Base-by-base conservation (phyloP, 2,113 vertebrate species). In the Rissa tridactyla region DNA sequence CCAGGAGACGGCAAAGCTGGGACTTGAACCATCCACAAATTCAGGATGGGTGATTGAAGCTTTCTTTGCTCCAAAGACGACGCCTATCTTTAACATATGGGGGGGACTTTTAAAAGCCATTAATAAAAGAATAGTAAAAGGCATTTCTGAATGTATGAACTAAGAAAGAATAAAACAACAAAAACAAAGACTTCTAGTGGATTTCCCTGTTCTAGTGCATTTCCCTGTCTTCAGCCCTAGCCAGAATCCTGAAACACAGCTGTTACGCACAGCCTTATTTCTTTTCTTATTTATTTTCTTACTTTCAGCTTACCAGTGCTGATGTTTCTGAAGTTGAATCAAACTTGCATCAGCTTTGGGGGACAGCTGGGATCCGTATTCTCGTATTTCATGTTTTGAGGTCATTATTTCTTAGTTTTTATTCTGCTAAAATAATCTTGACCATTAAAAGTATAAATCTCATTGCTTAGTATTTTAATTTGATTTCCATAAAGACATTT, bases 361-460 rank as follows among this genome's bases (percentile, higher is more conserved):
- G 23, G 64, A 78, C 86, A 82, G 79, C 80, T 75, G 44, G 10
- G 38, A 83, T 60, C 60, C 55, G 52, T 86, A 5, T 26, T 66
- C 72, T 90, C 47, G 47, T 72, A 65, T 88, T 94, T 64, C 61
- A 82, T 27, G 49, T 86, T 78, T 79, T 79, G 61, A 86, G 86
- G 69, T 79, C 49, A 72, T 44, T n/a, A 68, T 65, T 94, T 89
- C 73, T 77, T 54, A 12, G 27, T 15, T 86, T 86, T 92, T 64
- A 57, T 76, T 84, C 92, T 90, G 88, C 64, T 96, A 92, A 96
- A 96, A 83, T 90, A 78, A 94, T 94, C 70, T 91, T 19, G 16
- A 76, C 52, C 70, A 54, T 64, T 61, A 38, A 34, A 88, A 62
- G 55, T 32, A 78, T 36, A 82, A 62, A 95, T 84, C 51, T 84